These are phyloP conservation scores for Pempheris klunzingeri DNA, from an alignment of 2,797 vertebrate genomes.

Conservation along the genomic window DNA sequence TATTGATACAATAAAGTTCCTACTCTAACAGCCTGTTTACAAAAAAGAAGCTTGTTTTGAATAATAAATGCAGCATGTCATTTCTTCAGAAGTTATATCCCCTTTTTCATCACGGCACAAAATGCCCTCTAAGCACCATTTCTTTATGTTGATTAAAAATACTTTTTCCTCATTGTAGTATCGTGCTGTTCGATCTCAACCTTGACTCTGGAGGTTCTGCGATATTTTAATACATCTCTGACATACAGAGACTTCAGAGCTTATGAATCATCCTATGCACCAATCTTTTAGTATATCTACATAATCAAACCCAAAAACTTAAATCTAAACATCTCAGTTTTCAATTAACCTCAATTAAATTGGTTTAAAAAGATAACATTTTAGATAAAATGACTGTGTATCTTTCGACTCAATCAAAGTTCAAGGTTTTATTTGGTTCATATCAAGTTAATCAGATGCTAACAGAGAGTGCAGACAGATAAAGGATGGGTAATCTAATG, in stretches of 20 bases:
- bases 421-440: slow-evolving; percentile 65
- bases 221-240: slow-evolving; percentile 39
- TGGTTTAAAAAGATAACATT: slow-evolving; percentile 34
- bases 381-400: slow-evolving; percentile 43
- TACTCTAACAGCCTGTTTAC: neutral
- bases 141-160: slow-evolving; percentile 25
- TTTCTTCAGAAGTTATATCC: neutral
- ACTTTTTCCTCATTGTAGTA: slow-evolving; percentile 20
- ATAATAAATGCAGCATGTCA: slow-evolving; percentile 10
- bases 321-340: slow-evolving; percentile 37
- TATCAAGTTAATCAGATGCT: slow-evolving; percentile 73
- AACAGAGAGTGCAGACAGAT: slow-evolving; percentile 71
- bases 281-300: slow-evolving; percentile 3
- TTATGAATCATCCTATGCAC: slow-evolving; percentile 27
- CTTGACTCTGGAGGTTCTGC: slow-evolving; percentile 41
- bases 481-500: slow-evolving; percentile 80
- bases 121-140: neutral
- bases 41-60: neutral
- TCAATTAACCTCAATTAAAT: slow-evolving; percentile 50
- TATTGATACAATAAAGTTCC: slow-evolving; percentile 7
- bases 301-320: slow-evolving; percentile 45
- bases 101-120: slow-evolving; percentile 14
- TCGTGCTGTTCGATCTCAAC: slow-evolving; percentile 13
- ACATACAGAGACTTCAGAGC: slow-evolving; percentile 27
- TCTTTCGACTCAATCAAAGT: slow-evolving; percentile 36